Percentiles rank a stretch among this genome's conserved stretches.
Conservation (phyloP, 2,797 vertebrate genomes). For the Pogoniulus pusillus region DNA sequence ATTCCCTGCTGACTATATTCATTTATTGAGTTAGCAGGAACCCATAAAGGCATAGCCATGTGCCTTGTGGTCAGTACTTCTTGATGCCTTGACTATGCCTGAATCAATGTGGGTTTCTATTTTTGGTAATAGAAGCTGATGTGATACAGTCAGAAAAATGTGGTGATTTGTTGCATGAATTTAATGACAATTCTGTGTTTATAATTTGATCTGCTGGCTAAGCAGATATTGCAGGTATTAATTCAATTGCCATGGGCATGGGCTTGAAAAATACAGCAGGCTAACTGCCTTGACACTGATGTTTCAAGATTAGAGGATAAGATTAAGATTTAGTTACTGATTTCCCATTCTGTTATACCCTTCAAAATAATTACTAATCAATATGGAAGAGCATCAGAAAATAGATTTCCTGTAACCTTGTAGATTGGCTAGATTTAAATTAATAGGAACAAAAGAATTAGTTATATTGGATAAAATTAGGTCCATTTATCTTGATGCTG, state of each 20-base stretch:
- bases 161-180: neutral
- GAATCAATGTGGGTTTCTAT: neutral
- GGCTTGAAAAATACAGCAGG: neutral
- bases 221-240: neutral
- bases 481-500: neutral
- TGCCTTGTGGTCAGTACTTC: neutral
- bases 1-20: neutral
- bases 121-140: neutral
- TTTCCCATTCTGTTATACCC: neutral
- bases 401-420: constrained; percentile 2
- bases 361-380: constrained; percentile 24
- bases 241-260: neutral
- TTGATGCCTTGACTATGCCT: neutral
- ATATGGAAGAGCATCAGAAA: constrained; percentile 10
- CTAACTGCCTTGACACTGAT: neutral
- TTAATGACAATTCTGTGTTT: neutral
- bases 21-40: neutral
- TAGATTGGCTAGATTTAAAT: neutral
- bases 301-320: neutral
- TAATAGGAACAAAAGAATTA: constrained; percentile 29
- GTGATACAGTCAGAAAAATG: neutral
- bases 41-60: neutral
- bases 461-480: neutral
- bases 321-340: neutral
- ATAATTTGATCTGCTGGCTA: neutral